Percentiles rank a stretch among this genome's conserved stretches.
These are phyloP conservation scores for Eumacrocentrus americanus DNA, from an alignment of 2,888 invertebrate genomes.

Conservation along the genomic window DNA sequence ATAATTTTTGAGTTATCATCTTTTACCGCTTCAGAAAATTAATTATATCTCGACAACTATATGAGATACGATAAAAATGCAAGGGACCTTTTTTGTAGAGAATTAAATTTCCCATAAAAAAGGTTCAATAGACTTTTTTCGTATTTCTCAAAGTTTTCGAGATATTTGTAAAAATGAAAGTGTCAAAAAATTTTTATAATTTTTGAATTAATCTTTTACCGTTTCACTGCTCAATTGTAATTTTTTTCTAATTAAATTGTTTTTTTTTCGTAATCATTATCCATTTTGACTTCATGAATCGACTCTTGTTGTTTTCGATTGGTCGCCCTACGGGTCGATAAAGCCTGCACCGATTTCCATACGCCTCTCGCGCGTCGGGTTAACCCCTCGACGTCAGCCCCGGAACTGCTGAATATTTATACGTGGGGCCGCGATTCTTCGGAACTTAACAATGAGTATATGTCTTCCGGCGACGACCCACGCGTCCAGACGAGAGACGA, in stretches of 20 bases:
- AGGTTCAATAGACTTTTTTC: too few species aligned
- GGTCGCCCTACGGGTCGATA: background rate
- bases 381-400: slow-evolving; percentile 19
- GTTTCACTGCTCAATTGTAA: background rate
- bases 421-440: slow-evolving; percentile 21
- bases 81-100: too few species aligned
- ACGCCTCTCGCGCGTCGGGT: background rate
- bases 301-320: background rate
- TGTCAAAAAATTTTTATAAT: too few species aligned
- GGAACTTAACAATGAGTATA: slow-evolving; percentile 45
- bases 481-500: slow-evolving; percentile 33
- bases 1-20: too few species aligned
- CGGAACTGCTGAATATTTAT: slow-evolving; percentile 50
- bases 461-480: slow-evolving; percentile 37
- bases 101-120: too few species aligned
- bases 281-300: background rate
- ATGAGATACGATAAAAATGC: too few species aligned
- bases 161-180: too few species aligned
- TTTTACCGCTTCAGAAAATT: too few species aligned
- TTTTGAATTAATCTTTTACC: background rate
- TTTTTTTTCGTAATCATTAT: background rate
- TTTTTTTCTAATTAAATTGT: background rate
- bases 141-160: too few species aligned
- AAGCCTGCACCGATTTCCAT: background rate
- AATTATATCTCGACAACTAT: too few species aligned